Percentiles rank a stretch among this genome's conserved stretches.
phyloP scores from a whole-genome alignment of 2,797 vertebrate genomes.

The Pangasius mekongensis region DNA sequence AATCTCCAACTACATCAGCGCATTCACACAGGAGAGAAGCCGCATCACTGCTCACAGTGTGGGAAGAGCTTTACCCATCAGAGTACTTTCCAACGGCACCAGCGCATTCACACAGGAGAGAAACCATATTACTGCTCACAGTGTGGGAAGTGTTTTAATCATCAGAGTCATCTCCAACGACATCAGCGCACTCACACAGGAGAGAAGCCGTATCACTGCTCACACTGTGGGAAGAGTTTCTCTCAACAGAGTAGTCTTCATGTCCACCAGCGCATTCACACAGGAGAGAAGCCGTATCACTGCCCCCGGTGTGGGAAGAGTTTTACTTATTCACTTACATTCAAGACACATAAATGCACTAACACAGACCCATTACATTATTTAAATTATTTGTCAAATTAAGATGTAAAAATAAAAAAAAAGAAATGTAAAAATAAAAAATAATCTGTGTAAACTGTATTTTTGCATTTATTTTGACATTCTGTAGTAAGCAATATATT shows the following conservation, averaged over 20 bases:
- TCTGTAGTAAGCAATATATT: background rate
- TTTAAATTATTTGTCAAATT: constrained; percentile 1
- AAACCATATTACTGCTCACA: background rate
- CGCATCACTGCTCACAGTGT: background rate
- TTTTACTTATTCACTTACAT: background rate
- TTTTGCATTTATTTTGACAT: background rate
- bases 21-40: constrained; percentile 4
- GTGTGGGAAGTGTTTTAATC: background rate
- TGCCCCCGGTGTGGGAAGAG: background rate
- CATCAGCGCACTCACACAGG: background rate
- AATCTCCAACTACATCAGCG: background rate
- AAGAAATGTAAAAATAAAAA: background rate
- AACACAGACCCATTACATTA: background rate
- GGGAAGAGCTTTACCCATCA: background rate
- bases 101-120: constrained; percentile 2
- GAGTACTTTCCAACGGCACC: background rate
- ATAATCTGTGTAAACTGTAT: background rate
- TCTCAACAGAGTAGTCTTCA: background rate
- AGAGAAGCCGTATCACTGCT: background rate
- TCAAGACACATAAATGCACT: background rate
- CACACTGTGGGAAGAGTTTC: background rate
- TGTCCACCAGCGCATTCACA: background rate
- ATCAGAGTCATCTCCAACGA: background rate
- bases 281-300: background rate
- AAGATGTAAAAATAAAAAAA: too few relatives aligned